Base-by-base conservation (phyloP, 2,113 vertebrate genomes). In the Cryptotis parvus region DNA sequence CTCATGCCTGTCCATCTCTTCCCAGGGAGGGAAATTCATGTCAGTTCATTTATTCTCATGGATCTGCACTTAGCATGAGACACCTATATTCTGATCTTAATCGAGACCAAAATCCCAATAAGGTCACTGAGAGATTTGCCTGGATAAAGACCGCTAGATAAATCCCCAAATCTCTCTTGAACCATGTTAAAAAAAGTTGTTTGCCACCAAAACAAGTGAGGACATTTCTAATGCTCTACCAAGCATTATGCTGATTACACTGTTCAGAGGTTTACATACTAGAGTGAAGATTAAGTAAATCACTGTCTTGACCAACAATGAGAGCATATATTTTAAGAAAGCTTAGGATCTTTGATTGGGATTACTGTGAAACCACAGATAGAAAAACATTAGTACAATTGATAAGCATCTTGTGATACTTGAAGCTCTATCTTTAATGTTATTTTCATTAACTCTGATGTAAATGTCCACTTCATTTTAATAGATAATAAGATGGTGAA, bases 241-340 rank as follows among this genome's bases (percentile, higher is more conserved):
- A 83, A 96, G 92, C 0, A 29, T 77, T 96, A 75, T 86, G 72
- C 91, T 97, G 95, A 97, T 96, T 95, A 96, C 75, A 97, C 93
- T 93, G 79, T 95, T 96, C 93, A 93, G 95, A 93, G 96, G 84
- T 86, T 97, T 97, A 94, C 92, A 96, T 93, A 90, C 83, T 74
- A 91, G 84, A 96, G 81, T 3, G 73, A 95, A 96, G 96, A 96
- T 97, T 96, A 96, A 96, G 90, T 92, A 97, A 97, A 97, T 97
- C 94, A 91, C 84, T 90, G 35, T 96, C 91, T 87, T 96, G 87
- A 94, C 78, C 96, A 96, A 96, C 89, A 96, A 92, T 73, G 65
- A 97, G 93, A 98, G 91, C 91, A 90, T 95, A 43, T 94, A 97
- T 96, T 97, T 96, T 97, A 93, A 96, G 94, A 97, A 95, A 33